Percentiles rank a stretch among this genome's conserved stretches.
phyloP scores from a whole-genome alignment of 2,888 invertebrate species.

The Drosophila ustulata region DNA sequence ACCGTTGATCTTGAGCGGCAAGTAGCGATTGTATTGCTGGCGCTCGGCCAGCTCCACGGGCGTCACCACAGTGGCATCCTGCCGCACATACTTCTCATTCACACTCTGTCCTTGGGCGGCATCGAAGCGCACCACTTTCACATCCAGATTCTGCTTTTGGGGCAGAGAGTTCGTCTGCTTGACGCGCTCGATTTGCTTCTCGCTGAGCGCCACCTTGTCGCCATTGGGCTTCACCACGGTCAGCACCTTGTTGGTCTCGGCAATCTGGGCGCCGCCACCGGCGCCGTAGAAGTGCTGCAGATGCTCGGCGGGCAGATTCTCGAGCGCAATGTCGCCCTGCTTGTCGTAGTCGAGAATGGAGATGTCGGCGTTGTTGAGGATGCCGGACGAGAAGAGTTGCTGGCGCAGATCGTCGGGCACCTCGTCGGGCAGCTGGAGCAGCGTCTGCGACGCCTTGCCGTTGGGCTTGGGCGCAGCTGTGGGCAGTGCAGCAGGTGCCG shows the following conservation, averaged over 20 bases:
- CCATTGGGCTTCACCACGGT: conserved; percentile 89
- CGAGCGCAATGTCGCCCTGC: conserved; percentile 93
- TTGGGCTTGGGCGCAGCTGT: conserved; percentile 45
- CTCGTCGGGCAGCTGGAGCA: conserved; percentile 91
- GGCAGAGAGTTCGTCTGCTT: conserved; percentile 80
- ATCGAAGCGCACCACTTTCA: conserved; percentile 94
- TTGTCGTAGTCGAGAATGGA: conserved; percentile 95
- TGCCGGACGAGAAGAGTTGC: conserved; percentile 93
- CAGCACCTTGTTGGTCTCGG: conserved; percentile 89
- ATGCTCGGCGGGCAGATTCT: conserved; percentile 93
- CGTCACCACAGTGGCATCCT: conserved; percentile 90
- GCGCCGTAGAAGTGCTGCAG: conserved; percentile 94
- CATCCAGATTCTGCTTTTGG: conserved; percentile 89
- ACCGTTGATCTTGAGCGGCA: conserved; percentile 93
- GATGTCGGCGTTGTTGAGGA: conserved; percentile 94
- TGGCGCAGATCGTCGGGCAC: conserved; percentile 94
- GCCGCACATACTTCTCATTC: conserved; percentile 90
- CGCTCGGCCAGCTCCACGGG: conserved; percentile 91
- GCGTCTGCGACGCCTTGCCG: conserved; percentile 74
- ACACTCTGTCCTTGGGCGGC: conserved; percentile 91
- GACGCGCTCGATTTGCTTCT: conserved; percentile 86
- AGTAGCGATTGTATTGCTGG: conserved; percentile 92
- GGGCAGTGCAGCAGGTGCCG: conserved; percentile 14
- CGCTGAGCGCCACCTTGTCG: conserved; percentile 86
- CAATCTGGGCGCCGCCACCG: conserved; percentile 91